Conservation (phyloP, 2,113 vertebrate genomes). For the Pituophis catenifer region DNA sequence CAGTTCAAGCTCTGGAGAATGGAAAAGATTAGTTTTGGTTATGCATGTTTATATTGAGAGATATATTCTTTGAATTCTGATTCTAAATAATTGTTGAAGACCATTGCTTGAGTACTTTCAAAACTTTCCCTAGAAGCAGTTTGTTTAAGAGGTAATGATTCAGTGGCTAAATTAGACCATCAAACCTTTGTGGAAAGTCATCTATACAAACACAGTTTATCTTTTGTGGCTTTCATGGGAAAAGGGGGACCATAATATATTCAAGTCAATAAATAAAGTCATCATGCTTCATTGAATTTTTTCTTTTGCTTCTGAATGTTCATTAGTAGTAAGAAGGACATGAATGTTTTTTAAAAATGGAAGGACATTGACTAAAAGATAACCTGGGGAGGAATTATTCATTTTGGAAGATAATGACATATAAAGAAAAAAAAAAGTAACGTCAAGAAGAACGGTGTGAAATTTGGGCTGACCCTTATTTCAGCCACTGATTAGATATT, state of each 20-base stretch:
- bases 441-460: background rate
- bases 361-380: slow-evolving; percentile 23
- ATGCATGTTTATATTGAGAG: background rate
- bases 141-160: background rate
- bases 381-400: slow-evolving; percentile 28
- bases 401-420: background rate
- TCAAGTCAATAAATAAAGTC: slow-evolving; percentile 40
- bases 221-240: slow-evolving; percentile 13
- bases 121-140: background rate
- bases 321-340: slow-evolving; percentile 16
- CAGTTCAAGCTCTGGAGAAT: background rate
- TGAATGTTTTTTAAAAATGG: background rate
- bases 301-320: slow-evolving; percentile 30
- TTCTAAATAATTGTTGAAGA: background rate
- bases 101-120: background rate
- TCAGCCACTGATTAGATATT: background rate
- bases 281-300: slow-evolving; percentile 41
- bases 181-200: background rate
- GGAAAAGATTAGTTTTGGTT: background rate
- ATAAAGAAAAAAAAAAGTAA: background rate
- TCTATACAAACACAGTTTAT: background rate
- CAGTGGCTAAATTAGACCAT: background rate
- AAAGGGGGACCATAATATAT: slow-evolving; percentile 26
- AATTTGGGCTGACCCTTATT: background rate
- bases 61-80: background rate